Percentiles rank a stretch among this genome's conserved stretches.
Evolutionary conservation across 2,888 invertebrate genomes (phyloP).

Genomic region (Eilema depressum): DNA sequence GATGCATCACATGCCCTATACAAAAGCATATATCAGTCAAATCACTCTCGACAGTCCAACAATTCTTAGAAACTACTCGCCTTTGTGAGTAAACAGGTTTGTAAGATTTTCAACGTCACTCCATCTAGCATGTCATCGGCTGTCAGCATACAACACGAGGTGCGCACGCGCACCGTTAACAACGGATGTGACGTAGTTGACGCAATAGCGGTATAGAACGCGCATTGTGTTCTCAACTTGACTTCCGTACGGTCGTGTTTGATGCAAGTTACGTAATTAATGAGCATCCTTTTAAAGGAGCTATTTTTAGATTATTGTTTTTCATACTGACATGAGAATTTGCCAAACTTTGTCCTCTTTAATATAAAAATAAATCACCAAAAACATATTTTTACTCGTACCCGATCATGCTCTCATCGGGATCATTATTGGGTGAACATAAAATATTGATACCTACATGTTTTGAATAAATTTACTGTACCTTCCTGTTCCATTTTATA

Average conservation of each 20-base stretch:
- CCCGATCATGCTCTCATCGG: too few species aligned
- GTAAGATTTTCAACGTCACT: conserved; percentile 37
- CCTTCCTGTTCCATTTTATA: too few species aligned
- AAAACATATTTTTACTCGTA: too few species aligned
- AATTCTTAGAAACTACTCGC: conserved; percentile 27
- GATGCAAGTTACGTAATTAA: conserved; percentile 5
- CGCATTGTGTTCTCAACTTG: conserved; percentile 60
- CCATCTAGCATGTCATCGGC: conserved; percentile 48
- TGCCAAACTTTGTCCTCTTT: too few species aligned
- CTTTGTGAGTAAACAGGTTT: conserved; percentile 50
- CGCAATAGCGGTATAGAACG: conserved; percentile 57
- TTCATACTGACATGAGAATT: too few species aligned
- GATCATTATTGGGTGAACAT: too few species aligned
- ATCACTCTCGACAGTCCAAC: conserved; percentile 7
- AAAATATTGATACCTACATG: too few species aligned
- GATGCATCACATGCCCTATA: conserved; percentile 14
- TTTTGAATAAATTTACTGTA: too few species aligned
- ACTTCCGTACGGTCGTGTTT: conserved; percentile 52
- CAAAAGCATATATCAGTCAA: conserved; percentile 20
- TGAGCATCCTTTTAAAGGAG: background rate
- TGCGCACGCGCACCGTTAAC: conserved; percentile 60
- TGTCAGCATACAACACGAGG: conserved; percentile 56
- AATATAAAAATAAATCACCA: too few species aligned
- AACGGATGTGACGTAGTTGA: conserved; percentile 18
- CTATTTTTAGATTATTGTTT: too few species aligned